Base-by-base conservation (phyloP, 2,113 vertebrate species). In the Microtus pennsylvanicus region DNA sequence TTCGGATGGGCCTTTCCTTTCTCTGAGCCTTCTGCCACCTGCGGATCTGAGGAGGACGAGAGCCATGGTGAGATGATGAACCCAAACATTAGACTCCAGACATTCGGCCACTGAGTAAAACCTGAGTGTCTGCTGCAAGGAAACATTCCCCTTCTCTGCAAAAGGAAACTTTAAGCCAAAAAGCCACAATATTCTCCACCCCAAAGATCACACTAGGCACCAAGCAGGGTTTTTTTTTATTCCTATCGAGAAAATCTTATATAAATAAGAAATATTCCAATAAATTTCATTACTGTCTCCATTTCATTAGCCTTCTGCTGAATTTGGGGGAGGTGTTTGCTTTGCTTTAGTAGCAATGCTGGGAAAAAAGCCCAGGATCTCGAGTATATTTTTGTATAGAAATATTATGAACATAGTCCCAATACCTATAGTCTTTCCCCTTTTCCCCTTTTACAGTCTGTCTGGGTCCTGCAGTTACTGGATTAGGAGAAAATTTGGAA, bases 11-110 rank as follows among this genome's bases (percentile, higher is more conserved):
- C 82, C 97, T 97, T 87, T 98, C 97, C 92, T 95, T 99, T 90
- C 97, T 98, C 87, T 98, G 98, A 95, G 98, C 98, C 87, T 98
- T 98, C 96, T 99, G 99, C 94, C 98, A 91, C 91, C 87, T 96
- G 30, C 98, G 98, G 55, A 99, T 98, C 99, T 99, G 83, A 33
- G n/a, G 77, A 95, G 35, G 33, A 61, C 87, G 22, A 93, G 33
- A 90, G 19, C 12, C 42, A 75, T 17, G 28, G 63, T 91, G 50
- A 95, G 75, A n/a, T 0, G 1, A 45, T 42, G 8, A 38, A 45
- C 30, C 50, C 72, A 81, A 26, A n/a, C n/a, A n/a, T n/a, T 5
- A 38, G n/a, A n/a, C 28, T 33, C 42, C 38, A 92, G 30, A 45
- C 11, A 26, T 45, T 0, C 4, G 28, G 30, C 42, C 38, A 82